Evolutionary conservation across 2,797 vertebrate genomes (phyloP).

Genomic region (Momotus momota): DNA sequence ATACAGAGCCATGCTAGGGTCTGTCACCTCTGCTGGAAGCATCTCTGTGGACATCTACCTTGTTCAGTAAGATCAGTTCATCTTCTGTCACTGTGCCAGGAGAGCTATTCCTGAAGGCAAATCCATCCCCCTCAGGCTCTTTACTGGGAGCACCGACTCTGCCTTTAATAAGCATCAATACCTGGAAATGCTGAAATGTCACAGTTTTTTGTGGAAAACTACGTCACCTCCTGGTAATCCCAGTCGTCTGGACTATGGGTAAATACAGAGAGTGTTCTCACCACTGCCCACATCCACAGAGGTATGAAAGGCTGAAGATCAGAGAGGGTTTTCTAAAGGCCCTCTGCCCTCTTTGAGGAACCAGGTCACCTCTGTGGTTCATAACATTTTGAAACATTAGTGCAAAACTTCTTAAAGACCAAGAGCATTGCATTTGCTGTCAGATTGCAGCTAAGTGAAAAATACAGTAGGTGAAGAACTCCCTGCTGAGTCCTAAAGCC

Average conservation of each 20-base stretch:
- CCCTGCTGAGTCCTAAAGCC: constrained; percentile 13
- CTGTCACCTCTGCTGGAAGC: background rate
- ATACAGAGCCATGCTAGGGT: background rate
- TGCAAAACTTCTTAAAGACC: background rate
- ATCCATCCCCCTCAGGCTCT: background rate
- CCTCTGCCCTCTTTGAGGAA: background rate
- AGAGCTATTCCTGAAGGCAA: background rate
- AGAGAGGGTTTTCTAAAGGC: background rate
- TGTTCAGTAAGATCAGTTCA: background rate
- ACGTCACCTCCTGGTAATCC: background rate
- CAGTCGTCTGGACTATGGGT: background rate
- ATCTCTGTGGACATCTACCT: background rate
- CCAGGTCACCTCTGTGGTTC: background rate
- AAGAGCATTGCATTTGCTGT: background rate
- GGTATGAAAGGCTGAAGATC: background rate
- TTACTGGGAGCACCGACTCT: background rate
- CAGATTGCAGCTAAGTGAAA: background rate
- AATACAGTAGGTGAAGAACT: background rate
- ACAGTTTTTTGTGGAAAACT: background rate
- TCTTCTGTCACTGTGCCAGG: background rate
- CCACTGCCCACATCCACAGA: background rate
- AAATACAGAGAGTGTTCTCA: background rate
- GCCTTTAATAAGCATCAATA: background rate
- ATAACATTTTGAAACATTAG: background rate
- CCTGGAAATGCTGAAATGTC: background rate